A percentile compares a stretch with the other conserved stretches of the same genome.
Evolutionary conservation across 1,140 invertebrate species (phyloP).

Genomic region (Ceratoteleas bidentatus): DNA sequence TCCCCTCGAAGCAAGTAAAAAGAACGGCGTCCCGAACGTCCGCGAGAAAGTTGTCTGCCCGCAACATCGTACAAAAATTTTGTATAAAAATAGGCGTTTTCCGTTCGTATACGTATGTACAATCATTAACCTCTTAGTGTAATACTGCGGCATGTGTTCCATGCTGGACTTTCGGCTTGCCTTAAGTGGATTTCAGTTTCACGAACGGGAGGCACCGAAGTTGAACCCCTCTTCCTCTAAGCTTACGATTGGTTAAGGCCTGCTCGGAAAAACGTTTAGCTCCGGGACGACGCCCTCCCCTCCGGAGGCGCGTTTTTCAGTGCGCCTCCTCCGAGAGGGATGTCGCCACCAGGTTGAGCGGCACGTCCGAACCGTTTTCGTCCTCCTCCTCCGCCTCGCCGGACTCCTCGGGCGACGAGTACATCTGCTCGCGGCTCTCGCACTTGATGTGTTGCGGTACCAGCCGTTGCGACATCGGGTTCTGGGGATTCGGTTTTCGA

Average conservation of each 20-base stretch:
- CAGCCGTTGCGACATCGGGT: conserved; percentile 55
- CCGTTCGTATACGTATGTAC: conserved; percentile 73
- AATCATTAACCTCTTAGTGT: conserved; percentile 72
- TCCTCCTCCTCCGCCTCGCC: conserved; percentile 74
- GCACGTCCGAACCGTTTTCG: conserved; percentile 79
- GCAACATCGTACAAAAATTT: conserved; percentile 78
- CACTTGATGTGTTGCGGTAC: conserved; percentile 72
- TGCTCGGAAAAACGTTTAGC: conserved; percentile 44
- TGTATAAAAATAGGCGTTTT: conserved; percentile 79
- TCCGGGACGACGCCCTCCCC: neutral
- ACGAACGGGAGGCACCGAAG: conserved; percentile 43
- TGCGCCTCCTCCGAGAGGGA: conserved; percentile 79
- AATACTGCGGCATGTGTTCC: conserved; percentile 74
- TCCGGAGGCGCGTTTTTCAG: conserved; percentile 60
- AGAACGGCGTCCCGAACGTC: conserved; percentile 2
- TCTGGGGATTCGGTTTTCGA: conserved; percentile 57
- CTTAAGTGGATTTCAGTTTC: conserved; percentile 4
- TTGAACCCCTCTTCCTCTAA: conserved; percentile 4
- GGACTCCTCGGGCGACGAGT: conserved; percentile 68
- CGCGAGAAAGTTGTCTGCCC: conserved; percentile 17
- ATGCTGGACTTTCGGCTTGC: conserved; percentile 61
- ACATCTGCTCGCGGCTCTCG: conserved; percentile 70
- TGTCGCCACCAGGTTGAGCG: conserved; percentile 79
- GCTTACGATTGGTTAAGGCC: conserved; percentile 42
- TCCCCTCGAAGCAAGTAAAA: neutral